Evolutionary conservation across 2,797 vertebrate species (phyloP), one percentile per base, ranked within the genome.

Genomic region (Furcifer pardalis): DNA sequence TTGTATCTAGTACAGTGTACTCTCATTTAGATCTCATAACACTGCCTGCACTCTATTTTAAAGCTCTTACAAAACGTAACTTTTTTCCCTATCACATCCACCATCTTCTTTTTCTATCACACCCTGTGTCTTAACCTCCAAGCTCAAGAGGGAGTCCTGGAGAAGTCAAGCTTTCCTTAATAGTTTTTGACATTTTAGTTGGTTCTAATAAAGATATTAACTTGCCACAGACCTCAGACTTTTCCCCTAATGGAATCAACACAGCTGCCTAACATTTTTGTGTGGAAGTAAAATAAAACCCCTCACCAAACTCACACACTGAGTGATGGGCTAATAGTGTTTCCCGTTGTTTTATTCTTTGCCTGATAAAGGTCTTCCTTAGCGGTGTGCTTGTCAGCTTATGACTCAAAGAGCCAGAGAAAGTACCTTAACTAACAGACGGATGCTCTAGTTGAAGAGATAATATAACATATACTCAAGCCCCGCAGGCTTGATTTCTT

Each of bases 371-470:
- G 30, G 79, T 63, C 37, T 81, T 77, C 42, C 30, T 72, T 30
- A 60, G 27, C 77, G 66, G 76, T 23, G 63, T 71, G 77, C 81
- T 72, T 19, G 2, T 87, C 74, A 87, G 32, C 59, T 81, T 63
- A 52, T 60, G 37, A 77, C 12, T 66, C 37, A 59, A 62, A 23
- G 13, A 80, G 37, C 60, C 19, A 19, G 44, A 56, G 52, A 44
- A 52, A 71, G 72, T 9, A 63, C 35, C 73, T 56, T 77, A 81
- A 77, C 35, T 71, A n/a, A 27, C 27, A 73, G 32, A 52, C 56
- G 25, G 15, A 35, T 5, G 25, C 35, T 77, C n/a, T 77, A 17
- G 23, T 71, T 81, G 68, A 77, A 72, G 27, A 81, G 42, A 72
- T 65, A 84, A 77, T 84, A 23, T 72, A 72, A 65, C 13, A 71